Percentiles rank a stretch among this genome's conserved stretches.
phyloP scores from a whole-genome alignment of 2,113 vertebrate species.

The Corvus hawaiiensis region DNA sequence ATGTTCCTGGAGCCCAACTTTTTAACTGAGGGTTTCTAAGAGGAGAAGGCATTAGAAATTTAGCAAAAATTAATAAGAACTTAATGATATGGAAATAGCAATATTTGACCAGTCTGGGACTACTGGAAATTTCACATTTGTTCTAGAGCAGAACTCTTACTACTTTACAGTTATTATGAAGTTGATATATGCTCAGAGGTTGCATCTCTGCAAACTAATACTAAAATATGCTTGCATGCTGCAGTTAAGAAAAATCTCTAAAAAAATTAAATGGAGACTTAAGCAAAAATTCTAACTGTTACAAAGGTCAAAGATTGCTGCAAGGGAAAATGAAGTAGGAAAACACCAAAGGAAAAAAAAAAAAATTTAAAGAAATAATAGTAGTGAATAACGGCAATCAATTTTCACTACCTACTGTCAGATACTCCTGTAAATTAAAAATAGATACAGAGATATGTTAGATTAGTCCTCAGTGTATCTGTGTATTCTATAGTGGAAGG shows the following conservation, averaged over 20 bases:
- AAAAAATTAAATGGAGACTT: not conserved
- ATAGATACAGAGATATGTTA: not conserved
- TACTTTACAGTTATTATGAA: not conserved
- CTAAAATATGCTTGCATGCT: not conserved
- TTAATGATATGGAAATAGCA: not conserved
- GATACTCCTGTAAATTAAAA: not conserved
- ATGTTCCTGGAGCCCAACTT: not conserved
- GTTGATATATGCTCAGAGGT: not conserved
- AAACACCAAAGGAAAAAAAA: not conserved
- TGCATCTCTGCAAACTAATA: not conserved
- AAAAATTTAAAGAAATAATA: not conserved
- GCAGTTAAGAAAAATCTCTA: not conserved
- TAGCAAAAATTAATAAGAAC: not conserved
- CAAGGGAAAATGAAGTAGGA: not conserved
- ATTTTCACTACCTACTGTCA: not conserved
- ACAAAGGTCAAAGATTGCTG: not conserved
- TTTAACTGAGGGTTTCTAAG: not conserved
- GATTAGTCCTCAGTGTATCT: not conserved
- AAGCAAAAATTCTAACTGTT: not conserved
- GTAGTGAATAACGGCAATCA: not conserved
- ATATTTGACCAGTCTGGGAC: not conserved
- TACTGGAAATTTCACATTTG: not conserved
- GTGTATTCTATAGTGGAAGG: not conserved
- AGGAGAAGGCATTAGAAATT: not conserved
- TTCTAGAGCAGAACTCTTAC: not conserved